A percentile compares a stretch with the other conserved stretches of the same genome.
Conservation (phyloP, 2,113 vertebrate species). For the Pelecanus crispus region DNA sequence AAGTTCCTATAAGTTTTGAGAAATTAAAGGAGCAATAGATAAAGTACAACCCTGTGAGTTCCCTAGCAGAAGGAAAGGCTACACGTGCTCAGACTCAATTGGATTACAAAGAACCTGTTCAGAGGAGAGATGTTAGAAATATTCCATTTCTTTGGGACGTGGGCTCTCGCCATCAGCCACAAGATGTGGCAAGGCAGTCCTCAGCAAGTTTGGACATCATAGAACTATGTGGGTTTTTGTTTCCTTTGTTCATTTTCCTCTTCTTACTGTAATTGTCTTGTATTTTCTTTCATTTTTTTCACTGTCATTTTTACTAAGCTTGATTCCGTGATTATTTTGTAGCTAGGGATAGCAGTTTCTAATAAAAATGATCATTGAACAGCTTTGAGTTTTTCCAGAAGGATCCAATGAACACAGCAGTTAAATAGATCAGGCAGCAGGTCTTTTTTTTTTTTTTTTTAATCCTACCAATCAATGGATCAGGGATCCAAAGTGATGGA, state of each 20-base stretch:
- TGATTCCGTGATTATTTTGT: not conserved
- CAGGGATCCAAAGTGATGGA: not conserved
- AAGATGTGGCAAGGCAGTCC: not conserved
- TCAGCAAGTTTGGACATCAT: not conserved
- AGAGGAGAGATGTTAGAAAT: not conserved
- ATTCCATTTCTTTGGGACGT: not conserved
- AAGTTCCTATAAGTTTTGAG: not conserved
- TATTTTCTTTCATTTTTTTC: not conserved
- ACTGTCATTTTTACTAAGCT: not conserved
- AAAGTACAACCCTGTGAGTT: not conserved
- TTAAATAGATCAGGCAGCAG: not conserved
- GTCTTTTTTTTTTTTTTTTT: not conserved
- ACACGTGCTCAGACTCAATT: fast-evolving
- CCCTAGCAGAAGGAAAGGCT: not conserved
- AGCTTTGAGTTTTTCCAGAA: not conserved
- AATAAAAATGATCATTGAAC: not conserved
- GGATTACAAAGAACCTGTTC: not conserved
- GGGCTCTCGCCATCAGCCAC: not conserved
- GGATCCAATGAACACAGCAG: not conserved
- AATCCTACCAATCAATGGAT: not conserved
- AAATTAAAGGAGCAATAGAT: not conserved
- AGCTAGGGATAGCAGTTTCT: not conserved
- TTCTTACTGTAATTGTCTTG: not conserved
- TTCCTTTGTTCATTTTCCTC: not conserved
- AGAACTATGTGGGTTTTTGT: not conserved